Evolutionary conservation across 2,113 vertebrate genomes (phyloP).

Genomic region (Dendrocopos noguchii): DNA sequence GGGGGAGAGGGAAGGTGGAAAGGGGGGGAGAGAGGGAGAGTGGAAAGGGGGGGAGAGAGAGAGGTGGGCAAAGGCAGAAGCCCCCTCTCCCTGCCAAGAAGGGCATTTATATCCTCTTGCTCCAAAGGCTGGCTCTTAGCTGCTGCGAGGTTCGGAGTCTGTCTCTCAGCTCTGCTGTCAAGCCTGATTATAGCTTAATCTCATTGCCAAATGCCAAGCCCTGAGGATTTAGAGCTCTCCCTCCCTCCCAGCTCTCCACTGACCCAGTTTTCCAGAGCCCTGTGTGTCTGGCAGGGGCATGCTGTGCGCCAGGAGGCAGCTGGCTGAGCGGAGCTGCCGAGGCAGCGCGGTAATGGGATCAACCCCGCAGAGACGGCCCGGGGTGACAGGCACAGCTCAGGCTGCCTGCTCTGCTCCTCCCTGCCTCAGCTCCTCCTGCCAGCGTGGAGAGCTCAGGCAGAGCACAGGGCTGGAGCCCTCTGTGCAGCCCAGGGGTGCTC

Average conservation of each 20-base stretch:
- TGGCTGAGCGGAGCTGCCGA: neutral
- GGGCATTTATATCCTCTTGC: neutral
- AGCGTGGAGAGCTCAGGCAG: neutral
- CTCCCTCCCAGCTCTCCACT: slow-evolving; percentile 11
- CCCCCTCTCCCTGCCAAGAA: neutral
- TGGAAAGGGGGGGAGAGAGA: too few species aligned
- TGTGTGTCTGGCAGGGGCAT: neutral
- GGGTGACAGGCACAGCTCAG: neutral
- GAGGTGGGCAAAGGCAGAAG: neutral
- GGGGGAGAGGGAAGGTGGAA: too few species aligned
- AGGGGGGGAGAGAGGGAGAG: too few species aligned
- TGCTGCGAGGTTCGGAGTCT: neutral
- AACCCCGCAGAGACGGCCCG: neutral
- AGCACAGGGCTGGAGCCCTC: neutral
- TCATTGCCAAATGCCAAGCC: slow-evolving; percentile 45
- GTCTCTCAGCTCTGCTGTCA: slow-evolving; percentile 25
- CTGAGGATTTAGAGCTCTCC: neutral
- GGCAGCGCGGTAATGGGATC: accelerated
- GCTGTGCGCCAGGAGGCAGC: neutral
- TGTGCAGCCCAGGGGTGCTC: accelerated
- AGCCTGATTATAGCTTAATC: slow-evolving; percentile 42
- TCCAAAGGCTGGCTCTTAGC: neutral
- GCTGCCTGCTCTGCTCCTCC: neutral
- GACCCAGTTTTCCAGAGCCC: slow-evolving; percentile 46
- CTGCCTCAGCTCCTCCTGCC: accelerated